These are phyloP conservation scores for Atherinomorus stipes DNA, from an alignment of 2,113 vertebrate genomes.

Conservation along the genomic window DNA sequence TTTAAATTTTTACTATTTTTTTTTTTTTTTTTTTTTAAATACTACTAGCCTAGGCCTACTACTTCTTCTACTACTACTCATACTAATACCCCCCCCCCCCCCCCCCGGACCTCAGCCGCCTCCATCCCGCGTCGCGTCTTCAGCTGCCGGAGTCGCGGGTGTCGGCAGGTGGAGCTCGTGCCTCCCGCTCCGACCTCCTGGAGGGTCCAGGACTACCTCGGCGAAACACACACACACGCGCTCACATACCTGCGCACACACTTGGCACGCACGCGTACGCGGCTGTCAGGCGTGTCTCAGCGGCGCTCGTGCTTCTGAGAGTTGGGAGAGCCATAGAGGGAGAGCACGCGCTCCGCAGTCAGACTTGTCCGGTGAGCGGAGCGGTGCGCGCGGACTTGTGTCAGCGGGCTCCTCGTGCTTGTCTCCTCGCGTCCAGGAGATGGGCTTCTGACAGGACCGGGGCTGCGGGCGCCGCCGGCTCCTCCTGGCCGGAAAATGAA, in stretches of 20 bases:
- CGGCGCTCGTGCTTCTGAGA: conserved; percentile 48
- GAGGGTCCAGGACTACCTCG: conserved; percentile 53
- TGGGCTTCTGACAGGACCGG: conserved; percentile 54
- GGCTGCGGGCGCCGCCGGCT: conserved; percentile 71
- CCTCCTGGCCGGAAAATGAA: conserved; percentile 70
- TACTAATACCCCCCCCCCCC: too few relatives aligned
- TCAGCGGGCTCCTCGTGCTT: neutral
- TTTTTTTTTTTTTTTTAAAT: too few relatives aligned
- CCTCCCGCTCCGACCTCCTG: conserved; percentile 36
- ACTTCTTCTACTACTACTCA: too few relatives aligned
- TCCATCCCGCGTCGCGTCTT: too few relatives aligned
- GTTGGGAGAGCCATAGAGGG: conserved; percentile 30
- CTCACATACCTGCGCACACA: neutral
- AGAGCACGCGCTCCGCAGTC: conserved; percentile 23
- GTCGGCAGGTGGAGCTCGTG: conserved; percentile 71
- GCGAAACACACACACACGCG: neutral
- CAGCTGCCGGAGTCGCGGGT: conserved; percentile 5
- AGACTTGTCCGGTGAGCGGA: conserved; percentile 12
- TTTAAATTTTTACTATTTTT: too few relatives aligned
- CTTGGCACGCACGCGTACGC: neutral
- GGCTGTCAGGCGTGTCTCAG: conserved; percentile 52
- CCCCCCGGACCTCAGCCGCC: too few relatives aligned
- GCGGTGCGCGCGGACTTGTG: conserved; percentile 23
- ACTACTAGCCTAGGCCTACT: too few relatives aligned
- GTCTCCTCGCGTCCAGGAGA: conserved; percentile 2